Base-by-base conservation (phyloP, 2,113 vertebrate species). In the Erinaceus europaeus region DNA sequence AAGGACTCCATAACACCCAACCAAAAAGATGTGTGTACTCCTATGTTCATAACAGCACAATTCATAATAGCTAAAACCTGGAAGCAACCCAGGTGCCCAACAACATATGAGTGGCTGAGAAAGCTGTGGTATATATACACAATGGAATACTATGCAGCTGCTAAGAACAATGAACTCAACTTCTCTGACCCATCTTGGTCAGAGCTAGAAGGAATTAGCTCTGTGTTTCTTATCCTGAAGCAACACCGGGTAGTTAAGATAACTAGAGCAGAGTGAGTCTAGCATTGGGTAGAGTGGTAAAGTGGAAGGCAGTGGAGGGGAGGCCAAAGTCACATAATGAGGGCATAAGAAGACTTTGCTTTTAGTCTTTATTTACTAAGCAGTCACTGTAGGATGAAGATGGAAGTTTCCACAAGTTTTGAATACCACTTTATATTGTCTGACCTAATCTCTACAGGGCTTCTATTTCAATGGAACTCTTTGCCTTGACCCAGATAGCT, bases 271-370 rank as follows among this genome's bases (percentile, higher is more conserved):
- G n/a, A n/a, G n/a, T n/a, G n/a, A n/a, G n/a, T n/a, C n/a, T n/a
- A n/a, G n/a, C n/a, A n/a, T n/a, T n/a, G n/a, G 13, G 3, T n/a
- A 5, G 42, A 29, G n/a, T 21, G 7, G 2, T 1, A 21, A 68
- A 27, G 11, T 14, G 17, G 5, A 2, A 20, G 44, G 38, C 9
- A 34, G 6, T 7, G 9, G 9, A 29, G 14, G 5, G 12, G 9
- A 10, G 32, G 15, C 3, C 75, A 85, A 46, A 13, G 69, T 10
- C 42, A 20, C 9, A 12, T 6, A 12, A 29, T 14, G 17, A 21
- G 6, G 42, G 4, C 2, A 11, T 2, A 0, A 18, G 23, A 73
- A 1, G 3, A 21, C 42, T 36, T n/a, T 1, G 15, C 50, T 15
- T 44, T 80, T 73, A 34, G 14, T 57, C 15, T 79, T 52, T 29